Evolutionary conservation across 2,888 invertebrate genomes (phyloP).

Genomic region (Diarsia rubi): DNA sequence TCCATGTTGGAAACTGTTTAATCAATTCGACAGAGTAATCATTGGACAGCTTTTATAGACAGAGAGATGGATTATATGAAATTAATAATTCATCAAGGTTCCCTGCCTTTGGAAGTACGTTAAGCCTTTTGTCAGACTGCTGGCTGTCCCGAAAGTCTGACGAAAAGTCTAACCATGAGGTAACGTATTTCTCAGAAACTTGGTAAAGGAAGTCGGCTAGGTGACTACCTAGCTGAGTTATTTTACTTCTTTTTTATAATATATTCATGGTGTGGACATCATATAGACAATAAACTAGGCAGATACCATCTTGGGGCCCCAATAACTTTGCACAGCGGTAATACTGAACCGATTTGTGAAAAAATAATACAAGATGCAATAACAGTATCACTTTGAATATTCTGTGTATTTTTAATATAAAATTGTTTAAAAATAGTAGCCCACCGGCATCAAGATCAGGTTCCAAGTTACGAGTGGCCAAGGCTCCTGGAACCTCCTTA

Average conservation of each 20-base stretch:
- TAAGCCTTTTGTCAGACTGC: not conserved
- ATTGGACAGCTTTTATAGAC: constrained; percentile 16
- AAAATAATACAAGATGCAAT: not conserved
- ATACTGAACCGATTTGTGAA: not conserved
- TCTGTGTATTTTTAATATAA: no score
- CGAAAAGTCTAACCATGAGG: not conserved
- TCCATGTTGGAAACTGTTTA: constrained; percentile 43
- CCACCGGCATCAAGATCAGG: not conserved
- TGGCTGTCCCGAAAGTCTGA: not conserved
- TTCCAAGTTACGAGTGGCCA: not conserved
- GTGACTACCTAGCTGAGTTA: no score
- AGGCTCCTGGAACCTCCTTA: no score
- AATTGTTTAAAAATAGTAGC: no score
- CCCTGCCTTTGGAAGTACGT: not conserved
- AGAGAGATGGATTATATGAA: constrained; percentile 16
- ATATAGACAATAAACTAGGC: not conserved
- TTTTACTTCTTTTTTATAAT: no score
- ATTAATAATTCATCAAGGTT: constrained; percentile 4
- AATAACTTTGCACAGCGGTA: no score
- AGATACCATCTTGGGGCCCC: not conserved
- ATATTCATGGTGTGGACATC: no score
- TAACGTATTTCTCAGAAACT: not conserved
- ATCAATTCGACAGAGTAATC: constrained; percentile 41
- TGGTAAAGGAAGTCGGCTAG: not conserved
- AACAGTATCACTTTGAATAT: not conserved